Conservation (phyloP, 92 coral and sea anemone species). For the Siderastrea radians region DNA sequence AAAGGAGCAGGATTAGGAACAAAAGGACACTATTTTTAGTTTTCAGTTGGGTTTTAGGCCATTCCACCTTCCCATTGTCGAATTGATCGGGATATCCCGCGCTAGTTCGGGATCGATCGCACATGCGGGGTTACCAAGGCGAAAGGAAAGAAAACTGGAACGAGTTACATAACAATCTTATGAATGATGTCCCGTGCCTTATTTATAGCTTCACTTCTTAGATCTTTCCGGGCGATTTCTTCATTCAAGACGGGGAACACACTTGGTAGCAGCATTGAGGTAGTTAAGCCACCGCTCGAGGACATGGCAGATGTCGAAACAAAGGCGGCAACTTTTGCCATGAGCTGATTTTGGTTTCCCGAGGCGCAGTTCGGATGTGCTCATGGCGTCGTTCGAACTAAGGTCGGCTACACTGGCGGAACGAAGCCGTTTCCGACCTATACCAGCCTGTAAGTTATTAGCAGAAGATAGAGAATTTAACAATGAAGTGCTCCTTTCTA, state of each 20-base stretch:
- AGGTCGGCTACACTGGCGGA: slow-evolving; percentile 99
- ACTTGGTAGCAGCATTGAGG: slow-evolving; percentile 44
- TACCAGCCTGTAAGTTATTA: slow-evolving; percentile 90
- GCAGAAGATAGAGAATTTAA: neutral
- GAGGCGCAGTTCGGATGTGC: slow-evolving; percentile 98
- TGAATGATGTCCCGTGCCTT: neutral
- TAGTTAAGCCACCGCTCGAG: slow-evolving; percentile 56
- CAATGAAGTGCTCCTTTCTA: neutral
- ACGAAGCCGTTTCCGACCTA: slow-evolving; percentile 88
- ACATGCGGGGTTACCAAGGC: neutral
- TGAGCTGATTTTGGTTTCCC: slow-evolving; percentile 99
- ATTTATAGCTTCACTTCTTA: slow-evolving; percentile 45
- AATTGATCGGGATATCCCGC: too few species aligned
- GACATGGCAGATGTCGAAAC: slow-evolving; percentile 71
- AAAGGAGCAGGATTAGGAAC: too few species aligned
- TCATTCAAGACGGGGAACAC: slow-evolving; percentile 73
- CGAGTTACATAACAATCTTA: neutral
- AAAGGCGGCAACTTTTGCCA: slow-evolving; percentile 89
- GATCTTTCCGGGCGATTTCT: slow-evolving; percentile 47
- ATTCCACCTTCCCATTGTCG: too few species aligned
- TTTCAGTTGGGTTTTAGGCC: too few species aligned
- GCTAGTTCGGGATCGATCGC: neutral
- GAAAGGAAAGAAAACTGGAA: slow-evolving; percentile 3
- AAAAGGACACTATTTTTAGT: too few species aligned
- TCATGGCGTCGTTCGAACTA: slow-evolving; percentile 90